Base-by-base conservation (phyloP, 2,113 vertebrate genomes). In the Bujurquina vittata region DNA sequence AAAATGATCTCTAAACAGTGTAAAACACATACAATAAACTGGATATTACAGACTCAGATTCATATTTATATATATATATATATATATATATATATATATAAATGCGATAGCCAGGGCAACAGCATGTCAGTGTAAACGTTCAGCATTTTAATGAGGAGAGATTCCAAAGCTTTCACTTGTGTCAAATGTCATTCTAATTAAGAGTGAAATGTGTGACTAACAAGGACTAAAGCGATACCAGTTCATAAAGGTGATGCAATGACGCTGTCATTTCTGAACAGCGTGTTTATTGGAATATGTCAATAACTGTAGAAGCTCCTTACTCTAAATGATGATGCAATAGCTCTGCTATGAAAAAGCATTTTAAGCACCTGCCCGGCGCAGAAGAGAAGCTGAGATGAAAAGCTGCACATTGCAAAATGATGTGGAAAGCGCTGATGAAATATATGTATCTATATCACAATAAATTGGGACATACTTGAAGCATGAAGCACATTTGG, bases 131-230 rank as follows among this genome's bases (percentile, higher is more conserved):
- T 11, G 10, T n/a, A 40, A 65, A 79, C 63, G 8, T 83, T 56
- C 3, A 49, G 54, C 17, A 72, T 83, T 87, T 81, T 88, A 90
- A 86, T 84, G 79, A 90, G 77, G 35, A 60, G 10, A 63, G 20
- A 77, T 84, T 80, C 18, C 29, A 84, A 22, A 29, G 31, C 85
- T 76, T 79, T 22, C 31, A 52, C 29, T 35, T 3, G 52, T 86
- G 75, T 76, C 82, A 89, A 84, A 87, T 80, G 77, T 80, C 76
- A 57, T n/a, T 20, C 72, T 83, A 89, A 90, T 90, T 86, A 84
- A 75, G 60, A 84, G 75, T 61, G 43, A 88, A 89, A 84, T 81
- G 22, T 73, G 63, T 35, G 14, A 57, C 40, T 84, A 75, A 88
- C 12, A 1, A 86, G 87, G 35, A 75, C 75, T 17, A 22, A 78